phyloP scores from a whole-genome alignment of 1,140 invertebrate genomes.

The Eupristina koningsbergeri region DNA sequence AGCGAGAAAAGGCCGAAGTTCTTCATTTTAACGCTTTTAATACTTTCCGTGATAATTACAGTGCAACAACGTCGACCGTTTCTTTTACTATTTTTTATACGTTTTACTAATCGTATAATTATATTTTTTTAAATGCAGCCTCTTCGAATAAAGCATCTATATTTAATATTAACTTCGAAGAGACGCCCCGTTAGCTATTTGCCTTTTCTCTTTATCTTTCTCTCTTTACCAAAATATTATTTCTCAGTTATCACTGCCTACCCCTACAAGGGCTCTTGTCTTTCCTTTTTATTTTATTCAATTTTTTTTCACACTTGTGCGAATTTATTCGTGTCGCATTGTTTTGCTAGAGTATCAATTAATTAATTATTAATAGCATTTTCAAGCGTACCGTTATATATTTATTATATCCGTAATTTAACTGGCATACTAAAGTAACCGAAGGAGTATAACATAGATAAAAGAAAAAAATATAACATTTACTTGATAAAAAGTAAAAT shows the following conservation, averaged over 20 bases:
- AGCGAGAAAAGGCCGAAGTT: neutral
- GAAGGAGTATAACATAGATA: conserved; percentile 50
- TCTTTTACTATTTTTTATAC: conserved; percentile 42
- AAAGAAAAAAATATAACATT: conserved; percentile 32
- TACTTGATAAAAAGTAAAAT: conserved; percentile 60
- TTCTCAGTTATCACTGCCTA: conserved; percentile 22
- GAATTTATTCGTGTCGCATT: conserved; percentile 55
- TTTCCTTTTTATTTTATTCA: neutral
- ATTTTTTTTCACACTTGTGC: conserved; percentile 30
- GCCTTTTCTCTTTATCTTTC: neutral
- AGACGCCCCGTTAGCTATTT: neutral
- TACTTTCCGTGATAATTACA: conserved; percentile 31
- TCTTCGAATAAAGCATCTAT: neutral
- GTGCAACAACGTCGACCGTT: neutral
- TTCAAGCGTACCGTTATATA: conserved; percentile 63
- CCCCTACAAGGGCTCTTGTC: neutral
- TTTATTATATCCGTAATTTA: conserved; percentile 17
- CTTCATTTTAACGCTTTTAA: conserved; percentile 4
- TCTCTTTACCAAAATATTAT: neutral
- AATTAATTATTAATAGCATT: conserved; percentile 64
- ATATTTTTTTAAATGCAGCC: neutral
- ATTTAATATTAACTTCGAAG: neutral
- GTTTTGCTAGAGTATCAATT: conserved; percentile 49
- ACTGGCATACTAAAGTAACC: conserved; percentile 52
- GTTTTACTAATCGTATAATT: conserved; percentile 34